These are phyloP conservation scores for Sialia sialis DNA, from an alignment of 2,113 vertebrate species.

Conservation along the genomic window DNA sequence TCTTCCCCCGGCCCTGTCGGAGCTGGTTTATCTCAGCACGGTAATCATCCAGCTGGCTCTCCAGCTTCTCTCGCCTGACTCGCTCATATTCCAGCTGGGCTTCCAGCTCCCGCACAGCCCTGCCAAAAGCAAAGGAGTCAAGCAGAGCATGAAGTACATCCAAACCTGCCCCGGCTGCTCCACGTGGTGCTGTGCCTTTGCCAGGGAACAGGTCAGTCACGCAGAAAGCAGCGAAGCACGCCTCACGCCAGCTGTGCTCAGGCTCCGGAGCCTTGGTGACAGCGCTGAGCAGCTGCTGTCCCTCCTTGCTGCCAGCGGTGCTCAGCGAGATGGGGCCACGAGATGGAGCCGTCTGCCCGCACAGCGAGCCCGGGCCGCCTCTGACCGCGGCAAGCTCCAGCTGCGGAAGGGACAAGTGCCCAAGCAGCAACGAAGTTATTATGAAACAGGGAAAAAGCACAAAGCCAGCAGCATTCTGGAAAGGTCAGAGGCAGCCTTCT, in stretches of 20 bases:
- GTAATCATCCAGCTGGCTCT: constrained; percentile 73
- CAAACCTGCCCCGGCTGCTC: neutral
- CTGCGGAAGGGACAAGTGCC: neutral
- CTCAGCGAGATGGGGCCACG: neutral
- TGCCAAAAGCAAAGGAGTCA: constrained; percentile 19
- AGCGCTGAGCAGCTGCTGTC: accelerated
- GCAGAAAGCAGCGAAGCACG: neutral
- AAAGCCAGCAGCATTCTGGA: neutral
- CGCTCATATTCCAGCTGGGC: constrained; percentile 74
- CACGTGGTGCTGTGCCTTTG: neutral
- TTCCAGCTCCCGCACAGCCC: constrained; percentile 69
- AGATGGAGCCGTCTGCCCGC: neutral
- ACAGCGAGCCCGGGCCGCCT: neutral
- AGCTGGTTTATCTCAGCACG: constrained; percentile 68
- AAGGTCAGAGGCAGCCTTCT: neutral
- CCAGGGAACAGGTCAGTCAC: neutral
- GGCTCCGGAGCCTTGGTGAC: accelerated
- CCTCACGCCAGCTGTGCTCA: neutral
- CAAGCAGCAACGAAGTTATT: neutral
- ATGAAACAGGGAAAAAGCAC: neutral
- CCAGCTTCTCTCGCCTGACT: constrained; percentile 76
- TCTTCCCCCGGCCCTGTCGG: constrained; percentile 24
- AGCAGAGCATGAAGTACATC: neutral
- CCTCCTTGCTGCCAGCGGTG: neutral
- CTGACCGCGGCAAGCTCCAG: accelerated